phyloP scores from a whole-genome alignment of 2,888 invertebrate genomes.

The Cancer borealis region DNA sequence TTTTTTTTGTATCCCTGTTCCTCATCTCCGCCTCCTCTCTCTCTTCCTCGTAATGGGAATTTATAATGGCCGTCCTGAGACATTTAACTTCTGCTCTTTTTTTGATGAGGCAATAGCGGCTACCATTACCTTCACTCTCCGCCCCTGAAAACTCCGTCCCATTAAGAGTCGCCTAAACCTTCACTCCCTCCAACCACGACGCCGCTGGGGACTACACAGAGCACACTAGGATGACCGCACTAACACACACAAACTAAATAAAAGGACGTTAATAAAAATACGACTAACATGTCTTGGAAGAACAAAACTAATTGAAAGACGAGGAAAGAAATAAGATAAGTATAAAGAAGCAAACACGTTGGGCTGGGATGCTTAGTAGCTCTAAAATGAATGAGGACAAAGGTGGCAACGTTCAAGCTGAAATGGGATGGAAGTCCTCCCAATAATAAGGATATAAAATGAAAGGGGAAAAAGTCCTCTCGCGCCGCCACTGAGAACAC shows the following conservation, averaged over 20 bases:
- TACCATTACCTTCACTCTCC: constrained; percentile 35
- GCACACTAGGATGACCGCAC: not conserved
- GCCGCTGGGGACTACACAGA: not conserved
- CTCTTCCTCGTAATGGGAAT: constrained; percentile 33
- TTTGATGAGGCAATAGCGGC: constrained; percentile 22
- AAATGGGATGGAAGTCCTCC: constrained; percentile 6
- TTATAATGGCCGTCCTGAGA: constrained; percentile 39
- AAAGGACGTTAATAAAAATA: not conserved
- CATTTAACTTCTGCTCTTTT: constrained; percentile 37
- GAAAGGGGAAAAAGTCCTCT: not conserved
- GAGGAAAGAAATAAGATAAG: not conserved
- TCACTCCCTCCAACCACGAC: constrained; percentile 4
- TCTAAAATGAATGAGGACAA: not conserved
- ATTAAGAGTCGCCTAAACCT: constrained; percentile 32
- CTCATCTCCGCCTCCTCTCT: not conserved
- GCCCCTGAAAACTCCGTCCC: not conserved
- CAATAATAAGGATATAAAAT: constrained; percentile 32
- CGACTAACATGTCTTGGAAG: not conserved
- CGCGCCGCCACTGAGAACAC: not conserved
- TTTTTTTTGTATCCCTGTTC: not conserved
- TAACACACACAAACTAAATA: not conserved
- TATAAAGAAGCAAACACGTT: not conserved
- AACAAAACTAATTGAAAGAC: not conserved
- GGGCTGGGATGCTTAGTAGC: not conserved
- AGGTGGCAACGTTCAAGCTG: not conserved